Percentiles rank a stretch among this genome's conserved stretches.
phyloP scores from a whole-genome alignment of 2,113 vertebrate species.

The Trogon surrucura region DNA sequence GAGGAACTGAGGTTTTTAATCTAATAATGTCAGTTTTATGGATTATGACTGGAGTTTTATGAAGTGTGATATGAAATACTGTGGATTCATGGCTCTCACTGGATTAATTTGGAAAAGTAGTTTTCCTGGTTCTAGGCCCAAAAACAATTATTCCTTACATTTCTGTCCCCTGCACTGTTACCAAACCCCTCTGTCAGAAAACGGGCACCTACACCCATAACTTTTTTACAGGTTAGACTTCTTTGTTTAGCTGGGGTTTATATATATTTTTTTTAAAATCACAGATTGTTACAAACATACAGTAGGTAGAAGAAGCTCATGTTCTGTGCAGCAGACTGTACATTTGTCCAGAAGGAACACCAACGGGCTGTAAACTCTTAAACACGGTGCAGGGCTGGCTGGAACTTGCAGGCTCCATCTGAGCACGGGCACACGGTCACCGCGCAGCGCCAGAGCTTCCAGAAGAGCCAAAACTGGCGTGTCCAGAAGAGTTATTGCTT shows the following conservation, averaged over 20 bases:
- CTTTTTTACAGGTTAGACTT: slow-evolving; percentile 44
- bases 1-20: slow-evolving; percentile 71
- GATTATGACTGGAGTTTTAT: slow-evolving; percentile 70
- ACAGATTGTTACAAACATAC: slow-evolving; percentile 6
- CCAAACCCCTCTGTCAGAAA: slow-evolving; percentile 43
- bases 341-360: slow-evolving; percentile 14
- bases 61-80: slow-evolving; percentile 75
- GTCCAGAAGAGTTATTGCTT: neutral
- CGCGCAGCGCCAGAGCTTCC: neutral
- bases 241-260: slow-evolving; percentile 17
- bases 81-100: slow-evolving; percentile 72
- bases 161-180: slow-evolving; percentile 54
- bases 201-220: slow-evolving; percentile 19
- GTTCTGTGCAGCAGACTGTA: neutral
- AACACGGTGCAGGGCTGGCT: neutral
- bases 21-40: slow-evolving; percentile 77
- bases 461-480: neutral
- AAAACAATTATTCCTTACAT: slow-evolving; percentile 71
- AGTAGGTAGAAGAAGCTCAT: slow-evolving; percentile 36
- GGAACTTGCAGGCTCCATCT: neutral
- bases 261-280: neutral
- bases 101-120: slow-evolving; percentile 73
- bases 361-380: neutral
- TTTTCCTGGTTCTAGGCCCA: slow-evolving; percentile 75
- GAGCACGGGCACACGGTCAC: accelerated